Conservation (phyloP, 2,797 vertebrate species). For the Tangara arthus region DNA sequence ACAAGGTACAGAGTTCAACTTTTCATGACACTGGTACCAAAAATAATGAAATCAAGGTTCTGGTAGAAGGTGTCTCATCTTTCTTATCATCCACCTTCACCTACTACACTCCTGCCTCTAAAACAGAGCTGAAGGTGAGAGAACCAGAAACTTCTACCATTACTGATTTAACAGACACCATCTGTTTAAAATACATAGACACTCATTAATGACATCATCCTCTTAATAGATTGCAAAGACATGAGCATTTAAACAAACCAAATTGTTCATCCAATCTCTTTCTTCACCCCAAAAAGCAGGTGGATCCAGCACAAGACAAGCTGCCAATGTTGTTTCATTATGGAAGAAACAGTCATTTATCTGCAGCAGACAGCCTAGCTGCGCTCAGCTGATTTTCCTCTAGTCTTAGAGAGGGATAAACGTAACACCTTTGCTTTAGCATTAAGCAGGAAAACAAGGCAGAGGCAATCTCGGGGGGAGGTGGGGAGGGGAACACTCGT, state of each 20-base stretch:
- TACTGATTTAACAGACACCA: slow-evolving; percentile 12
- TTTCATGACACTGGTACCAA: background rate
- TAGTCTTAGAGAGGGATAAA: slow-evolving; percentile 14
- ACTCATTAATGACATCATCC: background rate
- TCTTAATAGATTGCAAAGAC: background rate
- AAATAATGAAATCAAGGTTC: background rate
- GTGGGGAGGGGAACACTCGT: background rate
- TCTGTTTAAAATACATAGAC: slow-evolving; percentile 31
- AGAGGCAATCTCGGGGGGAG: background rate
- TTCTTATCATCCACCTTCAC: background rate
- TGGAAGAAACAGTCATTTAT: background rate
- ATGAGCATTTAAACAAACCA: background rate
- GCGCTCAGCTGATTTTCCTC: background rate
- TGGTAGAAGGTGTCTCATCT: background rate
- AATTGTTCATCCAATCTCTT: background rate
- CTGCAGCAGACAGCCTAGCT: background rate
- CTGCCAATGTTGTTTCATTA: background rate
- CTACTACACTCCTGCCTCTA: background rate
- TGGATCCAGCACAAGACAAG: background rate
- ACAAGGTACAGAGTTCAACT: background rate
- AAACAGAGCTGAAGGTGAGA: background rate
- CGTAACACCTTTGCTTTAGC: slow-evolving; percentile 16
- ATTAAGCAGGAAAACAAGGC: slow-evolving; percentile 7
- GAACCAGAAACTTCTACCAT: background rate
- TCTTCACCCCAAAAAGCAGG: background rate